These are phyloP conservation scores for Pycnonotus jocosus DNA, from an alignment of 2,113 vertebrate genomes.

Conservation along the genomic window DNA sequence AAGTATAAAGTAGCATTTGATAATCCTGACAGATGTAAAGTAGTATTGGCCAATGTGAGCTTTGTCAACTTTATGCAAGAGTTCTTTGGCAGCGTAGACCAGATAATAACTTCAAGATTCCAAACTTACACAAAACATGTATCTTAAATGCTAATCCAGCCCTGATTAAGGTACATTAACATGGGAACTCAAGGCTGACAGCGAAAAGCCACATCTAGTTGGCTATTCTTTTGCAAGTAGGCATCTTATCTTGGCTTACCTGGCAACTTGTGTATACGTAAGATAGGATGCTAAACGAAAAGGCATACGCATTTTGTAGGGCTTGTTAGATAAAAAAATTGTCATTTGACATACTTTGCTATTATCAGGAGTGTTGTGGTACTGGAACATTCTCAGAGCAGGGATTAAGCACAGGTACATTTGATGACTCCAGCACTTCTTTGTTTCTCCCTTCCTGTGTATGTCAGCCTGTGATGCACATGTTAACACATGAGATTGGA, in stretches of 20 bases:
- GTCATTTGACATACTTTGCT: background rate
- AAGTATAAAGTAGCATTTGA: background rate
- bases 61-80: background rate
- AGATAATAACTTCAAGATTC: background rate
- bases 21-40: background rate
- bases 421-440: background rate
- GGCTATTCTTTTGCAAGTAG: background rate
- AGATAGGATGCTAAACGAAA: background rate
- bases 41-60: background rate
- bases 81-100: background rate
- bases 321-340: background rate
- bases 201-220: background rate
- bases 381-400: background rate
- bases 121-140: background rate
- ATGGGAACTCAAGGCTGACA: background rate
- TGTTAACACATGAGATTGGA: accelerated
- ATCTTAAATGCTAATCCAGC: background rate
- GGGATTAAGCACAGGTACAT: background rate
- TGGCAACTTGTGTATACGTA: background rate
- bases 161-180: background rate
- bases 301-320: background rate
- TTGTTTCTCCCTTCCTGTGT: background rate
- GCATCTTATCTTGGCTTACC: background rate
- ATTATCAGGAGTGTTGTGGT: background rate
- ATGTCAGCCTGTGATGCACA: background rate